Evolutionary conservation across 2,888 invertebrate species (phyloP), one percentile per base, ranked within the genome.

Genomic region (Drosophila subsilvestris): DNA sequence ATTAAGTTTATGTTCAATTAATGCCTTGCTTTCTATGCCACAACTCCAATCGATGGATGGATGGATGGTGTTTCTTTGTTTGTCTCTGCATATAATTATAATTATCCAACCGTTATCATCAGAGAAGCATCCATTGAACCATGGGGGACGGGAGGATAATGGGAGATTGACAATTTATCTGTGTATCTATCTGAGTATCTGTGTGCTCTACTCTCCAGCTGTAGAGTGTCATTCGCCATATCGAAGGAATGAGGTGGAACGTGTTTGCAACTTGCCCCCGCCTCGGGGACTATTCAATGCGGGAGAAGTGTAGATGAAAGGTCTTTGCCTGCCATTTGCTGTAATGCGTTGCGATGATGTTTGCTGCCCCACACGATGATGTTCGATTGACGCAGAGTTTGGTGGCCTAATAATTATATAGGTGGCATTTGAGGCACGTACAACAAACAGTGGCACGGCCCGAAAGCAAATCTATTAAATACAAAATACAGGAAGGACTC

Each of bases 381-480:
- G 65, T 63, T 75, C 63, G 70, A 75, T 29, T 48, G 43, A 56
- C 48, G 57, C 50, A 56, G 37, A 61, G 37, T 18, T 44, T 57
- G 51, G 43, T 47, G 60, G 56, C 63, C 44, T 50, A 54, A 66
- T 84, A 76, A 86, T 80, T 76, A 76, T 80, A 74, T 78, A 76
- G 78, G 85, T 32, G 72, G 78, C 56, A 74, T 72, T 75, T 80
- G 68, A 50, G 70, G 69, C 75, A 83, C 74, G 76, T 76, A 61
- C 62, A 50, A 50, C 63, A 67, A 67, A 66, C 73, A 78, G 57
- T 18, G 54, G 54, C 50, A 37, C 2, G 14, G 14, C 37, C 2
- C 79, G 76, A 68, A 74, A 48, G 48, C 69, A 78, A 80, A 63
- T 71, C 78, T 75, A 83, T 83, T 67, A 82, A 80, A 85, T 76